These are phyloP conservation scores for Atrichornis clamosus DNA, from an alignment of 2,113 vertebrate species.

Conservation along the genomic window DNA sequence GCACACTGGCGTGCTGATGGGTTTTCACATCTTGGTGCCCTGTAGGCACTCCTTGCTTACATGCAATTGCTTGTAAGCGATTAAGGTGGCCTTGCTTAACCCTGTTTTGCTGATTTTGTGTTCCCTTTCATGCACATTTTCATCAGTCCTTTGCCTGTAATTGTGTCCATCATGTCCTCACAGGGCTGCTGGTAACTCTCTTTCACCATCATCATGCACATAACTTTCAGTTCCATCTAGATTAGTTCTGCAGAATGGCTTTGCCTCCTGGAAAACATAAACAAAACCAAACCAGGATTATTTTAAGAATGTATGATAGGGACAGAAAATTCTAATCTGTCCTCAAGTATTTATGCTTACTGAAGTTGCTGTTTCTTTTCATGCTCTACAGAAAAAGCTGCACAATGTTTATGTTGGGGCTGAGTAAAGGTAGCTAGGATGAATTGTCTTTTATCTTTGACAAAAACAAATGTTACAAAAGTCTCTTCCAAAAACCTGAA, in stretches of 20 bases:
- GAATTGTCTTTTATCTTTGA: slow-evolving; percentile 15
- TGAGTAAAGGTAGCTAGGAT: neutral
- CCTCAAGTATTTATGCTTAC: neutral
- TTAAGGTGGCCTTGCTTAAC: neutral
- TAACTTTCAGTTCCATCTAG: neutral
- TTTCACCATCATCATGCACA: neutral
- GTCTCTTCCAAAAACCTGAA: slow-evolving; percentile 11
- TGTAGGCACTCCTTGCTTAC: neutral
- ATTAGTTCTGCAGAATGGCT: neutral
- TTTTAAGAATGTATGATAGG: neutral
- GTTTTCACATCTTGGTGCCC: neutral
- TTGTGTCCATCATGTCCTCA: neutral
- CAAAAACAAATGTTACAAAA: neutral
- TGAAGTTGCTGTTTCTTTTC: neutral
- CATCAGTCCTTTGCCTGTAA: neutral
- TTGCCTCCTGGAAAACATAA: neutral
- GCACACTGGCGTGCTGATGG: neutral
- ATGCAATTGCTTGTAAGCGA: neutral
- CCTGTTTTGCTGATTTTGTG: neutral
- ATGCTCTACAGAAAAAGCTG: neutral
- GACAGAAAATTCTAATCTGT: neutral
- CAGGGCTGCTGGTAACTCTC: neutral
- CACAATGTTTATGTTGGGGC: neutral
- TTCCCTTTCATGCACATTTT: neutral
- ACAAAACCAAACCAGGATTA: neutral